Evolutionary conservation across 2,797 vertebrate genomes (phyloP).

Genomic region (Uromys caudimaculatus): DNA sequence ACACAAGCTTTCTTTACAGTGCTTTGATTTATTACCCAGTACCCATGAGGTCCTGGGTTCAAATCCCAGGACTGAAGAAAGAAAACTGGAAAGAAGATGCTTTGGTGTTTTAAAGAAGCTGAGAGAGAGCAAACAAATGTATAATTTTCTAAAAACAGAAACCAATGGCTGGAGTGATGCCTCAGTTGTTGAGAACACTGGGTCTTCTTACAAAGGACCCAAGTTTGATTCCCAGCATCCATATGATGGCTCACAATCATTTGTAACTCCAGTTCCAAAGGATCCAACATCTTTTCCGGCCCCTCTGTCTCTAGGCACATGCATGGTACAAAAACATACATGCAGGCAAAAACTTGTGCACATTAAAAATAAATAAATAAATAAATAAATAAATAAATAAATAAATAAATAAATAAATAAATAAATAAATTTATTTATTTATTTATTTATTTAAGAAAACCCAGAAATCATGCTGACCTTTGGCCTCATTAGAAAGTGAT

Average conservation of each 20-base stretch:
- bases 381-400: too few relatives aligned
- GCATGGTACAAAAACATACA: neutral
- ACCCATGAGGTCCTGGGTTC: neutral
- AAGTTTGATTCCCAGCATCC: neutral
- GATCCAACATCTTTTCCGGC: neutral
- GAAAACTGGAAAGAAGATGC: neutral
- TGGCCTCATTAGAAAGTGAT: neutral
- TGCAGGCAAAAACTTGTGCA: neutral
- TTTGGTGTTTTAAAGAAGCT: neutral
- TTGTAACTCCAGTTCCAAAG: neutral
- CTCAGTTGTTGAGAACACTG: neutral
- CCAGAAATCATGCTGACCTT: neutral
- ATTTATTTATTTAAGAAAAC: neutral
- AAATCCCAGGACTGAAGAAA: neutral
- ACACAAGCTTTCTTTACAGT: neutral
- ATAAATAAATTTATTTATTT: too few relatives aligned
- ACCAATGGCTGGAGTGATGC: neutral
- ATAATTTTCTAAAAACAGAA: neutral
- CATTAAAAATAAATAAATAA: neutral
- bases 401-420: too few relatives aligned
- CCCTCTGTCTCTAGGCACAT: neutral
- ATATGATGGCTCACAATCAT: neutral
- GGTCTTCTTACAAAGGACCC: neutral
- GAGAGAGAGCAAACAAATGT: too few relatives aligned
- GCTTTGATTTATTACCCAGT: neutral